Base-by-base conservation (phyloP, 2,113 vertebrate species). In the Chlorodrepanis virens region DNA sequence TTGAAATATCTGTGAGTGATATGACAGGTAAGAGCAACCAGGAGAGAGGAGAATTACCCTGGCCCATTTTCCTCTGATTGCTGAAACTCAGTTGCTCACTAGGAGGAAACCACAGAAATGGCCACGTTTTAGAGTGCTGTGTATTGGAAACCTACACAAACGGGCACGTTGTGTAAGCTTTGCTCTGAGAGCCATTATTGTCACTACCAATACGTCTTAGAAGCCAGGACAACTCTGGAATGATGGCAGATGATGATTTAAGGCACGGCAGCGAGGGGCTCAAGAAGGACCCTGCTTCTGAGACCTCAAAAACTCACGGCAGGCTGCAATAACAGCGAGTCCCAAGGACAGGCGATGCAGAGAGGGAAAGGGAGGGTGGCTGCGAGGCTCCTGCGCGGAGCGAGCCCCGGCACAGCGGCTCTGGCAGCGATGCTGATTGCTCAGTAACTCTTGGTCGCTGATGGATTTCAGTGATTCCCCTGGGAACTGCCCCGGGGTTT, bases 51-150 rank as follows among this genome's bases (percentile, higher is more conserved):
- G 70, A 87, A 77, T 69, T 84, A 63, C 50, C 25, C 60, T 52
- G 61, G 74, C 39, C 57, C 56, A 42, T 93, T 78, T 75, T 69
- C 68, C 49, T 83, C 86, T 71, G 67, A 80, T 54, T 67, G 57
- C 81, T 86, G 75, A 63, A 86, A 91, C 50, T 37, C 67, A 49
- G 61, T 57, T 83, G 53, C 80, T 83, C n/a, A 4, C 78, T 63
- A 28, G 54, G 35, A 94, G 68, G 84, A 96, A 95, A 89, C 39
- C 47, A n/a, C 67, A 90, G 81, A 91, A 89, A 79, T 10, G 60
- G 63, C n/a, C 80, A 47, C 1, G 0, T 70, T 89, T 92, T 71
- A 60, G 18, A 69, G 40, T 1, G 13, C 20, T 64, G 31, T 23
- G 49, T 25, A 7, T 60, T 68, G 82, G 90, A 68, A 93, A 47